Evolutionary conservation across 2,797 vertebrate species (phyloP), one percentile per base, ranked within the genome.

Genomic region (Platyrinchus mystaceus): DNA sequence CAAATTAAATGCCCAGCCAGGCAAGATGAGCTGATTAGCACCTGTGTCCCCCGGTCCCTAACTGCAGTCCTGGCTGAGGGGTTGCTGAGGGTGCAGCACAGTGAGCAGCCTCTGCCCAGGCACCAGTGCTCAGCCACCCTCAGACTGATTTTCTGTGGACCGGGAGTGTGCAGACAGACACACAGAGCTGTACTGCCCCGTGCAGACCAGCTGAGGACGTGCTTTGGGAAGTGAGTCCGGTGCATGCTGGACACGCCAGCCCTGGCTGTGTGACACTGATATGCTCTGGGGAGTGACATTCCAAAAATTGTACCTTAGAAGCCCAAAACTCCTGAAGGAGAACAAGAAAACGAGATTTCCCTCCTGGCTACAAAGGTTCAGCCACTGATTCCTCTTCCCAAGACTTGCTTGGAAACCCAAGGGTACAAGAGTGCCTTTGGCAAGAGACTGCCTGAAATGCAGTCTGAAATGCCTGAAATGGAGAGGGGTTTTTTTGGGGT

Each of bases 231-330:
- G 3, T 0, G 67, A 56, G 21, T 12, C 59, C 11, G 3, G 52
- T 36, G 62, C 56, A 15, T 0, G 0, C n/a, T 36, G 68, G 55
- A n/a, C 9, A 2, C 0, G 0, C 28, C 68, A 74, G 30, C 58
- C 56, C 39, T 32, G 63, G 23, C 43, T 8, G 62, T 16, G 32
- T 3, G 4, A 50, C 36, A 55, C 32, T 53, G 41, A 46, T 7
- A 1, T 32, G 58, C 55, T 47, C 41, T 5, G 12, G 28, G 26
- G 23, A 77, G 12, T 3, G 1, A 9, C 1, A 1, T 39, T 53
- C 46, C 14, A 27, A 52, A n/a, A 30, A 20, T 18, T 36, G 27
- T 4, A 3, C 30, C 41, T 6, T 4, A 4, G 12, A 53, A 84
- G 17, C 41, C 56, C 27, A 16, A 50, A 84, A 23, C 28, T 84